Conservation (phyloP, 2,888 invertebrate species). For the Anthophora plumipes region DNA sequence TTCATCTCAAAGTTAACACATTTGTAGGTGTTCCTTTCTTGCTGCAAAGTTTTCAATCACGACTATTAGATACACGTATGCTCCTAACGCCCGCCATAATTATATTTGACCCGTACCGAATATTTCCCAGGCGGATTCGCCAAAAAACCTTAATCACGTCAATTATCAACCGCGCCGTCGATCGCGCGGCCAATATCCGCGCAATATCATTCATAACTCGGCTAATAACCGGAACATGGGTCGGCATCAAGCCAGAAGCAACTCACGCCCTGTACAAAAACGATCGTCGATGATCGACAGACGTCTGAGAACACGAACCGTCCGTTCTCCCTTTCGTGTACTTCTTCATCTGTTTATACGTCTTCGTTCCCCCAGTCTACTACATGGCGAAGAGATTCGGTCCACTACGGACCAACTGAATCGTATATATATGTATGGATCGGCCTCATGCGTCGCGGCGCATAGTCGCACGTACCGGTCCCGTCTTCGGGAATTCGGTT, state of each 20-base stretch:
- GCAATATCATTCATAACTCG: constrained; percentile 50
- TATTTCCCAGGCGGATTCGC: not conserved
- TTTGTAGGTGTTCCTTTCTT: too few species aligned
- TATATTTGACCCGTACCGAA: not conserved
- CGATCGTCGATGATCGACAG: constrained; percentile 51
- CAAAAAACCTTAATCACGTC: constrained; percentile 33
- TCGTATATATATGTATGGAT: not conserved
- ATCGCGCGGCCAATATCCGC: constrained; percentile 11
- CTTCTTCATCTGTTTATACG: constrained; percentile 56
- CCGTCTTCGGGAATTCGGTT: constrained; percentile 66
- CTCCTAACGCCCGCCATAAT: too few species aligned
- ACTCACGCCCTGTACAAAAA: constrained; percentile 44
- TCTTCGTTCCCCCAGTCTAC: constrained; percentile 34
- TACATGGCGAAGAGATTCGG: not conserved
- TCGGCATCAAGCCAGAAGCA: not conserved
- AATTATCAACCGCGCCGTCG: constrained; percentile 33
- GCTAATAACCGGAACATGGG: constrained; percentile 56
- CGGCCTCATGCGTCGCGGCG: constrained; percentile 37
- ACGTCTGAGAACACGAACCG: constrained; percentile 33
- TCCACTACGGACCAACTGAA: not conserved
- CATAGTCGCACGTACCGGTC: constrained; percentile 68
- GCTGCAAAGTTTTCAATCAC: too few species aligned
- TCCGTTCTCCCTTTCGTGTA: not conserved
- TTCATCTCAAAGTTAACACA: too few species aligned
- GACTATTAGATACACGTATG: too few species aligned